These are phyloP conservation scores for Eilema sororculum DNA, from an alignment of 2,888 invertebrate species.

Conservation along the genomic window DNA sequence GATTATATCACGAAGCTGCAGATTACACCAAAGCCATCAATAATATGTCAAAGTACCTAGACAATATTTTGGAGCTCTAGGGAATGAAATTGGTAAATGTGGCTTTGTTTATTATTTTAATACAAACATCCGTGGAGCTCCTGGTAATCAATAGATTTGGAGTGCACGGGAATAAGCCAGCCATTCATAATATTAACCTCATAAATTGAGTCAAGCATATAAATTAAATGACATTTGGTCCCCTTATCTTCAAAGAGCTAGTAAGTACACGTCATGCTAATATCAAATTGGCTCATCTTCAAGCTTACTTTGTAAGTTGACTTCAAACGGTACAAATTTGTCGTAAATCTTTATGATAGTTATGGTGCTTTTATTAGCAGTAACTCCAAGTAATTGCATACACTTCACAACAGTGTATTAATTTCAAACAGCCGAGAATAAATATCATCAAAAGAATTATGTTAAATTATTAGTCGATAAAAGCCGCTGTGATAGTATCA, in stretches of 20 bases:
- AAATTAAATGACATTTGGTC: background rate
- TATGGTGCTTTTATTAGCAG: background rate
- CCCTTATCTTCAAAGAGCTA: no score
- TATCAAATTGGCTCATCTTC: background rate
- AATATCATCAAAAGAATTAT: background rate
- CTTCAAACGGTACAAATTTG: constrained; percentile 5
- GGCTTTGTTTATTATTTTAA: no score
- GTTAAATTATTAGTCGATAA: background rate
- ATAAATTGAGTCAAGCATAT: background rate
- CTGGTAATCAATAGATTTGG: no score
- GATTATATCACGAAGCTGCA: no score
- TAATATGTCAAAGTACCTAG: no score
- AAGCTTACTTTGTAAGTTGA: constrained; percentile 5
- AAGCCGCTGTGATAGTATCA: background rate
- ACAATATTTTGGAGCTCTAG: no score
- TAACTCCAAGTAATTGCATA: background rate
- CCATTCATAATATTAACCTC: no score
- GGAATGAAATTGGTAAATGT: no score
- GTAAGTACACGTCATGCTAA: background rate
- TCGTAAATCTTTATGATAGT: background rate
- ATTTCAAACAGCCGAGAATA: background rate
- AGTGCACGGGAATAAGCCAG: no score
- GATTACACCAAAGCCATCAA: no score
- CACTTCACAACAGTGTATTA: background rate
- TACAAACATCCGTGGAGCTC: no score